Evolutionary conservation across 1,140 invertebrate species (phyloP).

Genomic region (Tetragnatha versicolor): DNA sequence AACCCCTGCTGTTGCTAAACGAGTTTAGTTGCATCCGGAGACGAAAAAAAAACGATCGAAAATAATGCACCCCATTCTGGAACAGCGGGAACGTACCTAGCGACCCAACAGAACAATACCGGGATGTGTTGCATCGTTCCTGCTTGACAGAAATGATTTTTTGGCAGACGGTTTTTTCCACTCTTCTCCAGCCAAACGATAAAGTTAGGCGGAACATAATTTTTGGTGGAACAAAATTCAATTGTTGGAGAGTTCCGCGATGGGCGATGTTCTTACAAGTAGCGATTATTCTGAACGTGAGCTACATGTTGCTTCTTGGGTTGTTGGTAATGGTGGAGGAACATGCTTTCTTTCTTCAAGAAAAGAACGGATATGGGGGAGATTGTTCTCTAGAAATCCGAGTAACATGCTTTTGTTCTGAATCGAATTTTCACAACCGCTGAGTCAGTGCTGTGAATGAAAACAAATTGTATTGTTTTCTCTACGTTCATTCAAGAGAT

Average conservation of each 20-base stretch:
- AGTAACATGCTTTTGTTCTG: too few relatives aligned
- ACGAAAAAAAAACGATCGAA: background rate
- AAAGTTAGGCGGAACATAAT: conserved; percentile 12
- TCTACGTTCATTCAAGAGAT: too few relatives aligned
- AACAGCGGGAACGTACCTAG: background rate
- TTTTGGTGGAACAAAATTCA: conserved; percentile 12
- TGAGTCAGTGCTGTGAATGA: too few relatives aligned
- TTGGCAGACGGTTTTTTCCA: background rate
- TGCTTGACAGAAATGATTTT: conserved; percentile 11
- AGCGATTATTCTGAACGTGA: conserved; percentile 16
- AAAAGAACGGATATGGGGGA: too few relatives aligned
- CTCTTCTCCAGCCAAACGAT: background rate
- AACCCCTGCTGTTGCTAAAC: too few relatives aligned
- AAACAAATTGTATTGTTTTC: too few relatives aligned
- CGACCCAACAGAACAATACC: conserved; percentile 15
- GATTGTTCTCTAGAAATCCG: too few relatives aligned
- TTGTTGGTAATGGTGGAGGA: too few relatives aligned
- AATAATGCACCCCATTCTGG: conserved; percentile 14
- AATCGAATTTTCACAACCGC: too few relatives aligned
- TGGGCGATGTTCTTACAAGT: conserved; percentile 10
- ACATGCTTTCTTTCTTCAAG: too few relatives aligned
- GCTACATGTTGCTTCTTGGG: conserved; percentile 12
- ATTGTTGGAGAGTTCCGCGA: conserved; percentile 15
- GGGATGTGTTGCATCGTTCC: conserved; percentile 9
- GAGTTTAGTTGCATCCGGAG: too few relatives aligned